phyloP scores from a whole-genome alignment of 2,888 invertebrate genomes.

The Dryobota labecula region DNA sequence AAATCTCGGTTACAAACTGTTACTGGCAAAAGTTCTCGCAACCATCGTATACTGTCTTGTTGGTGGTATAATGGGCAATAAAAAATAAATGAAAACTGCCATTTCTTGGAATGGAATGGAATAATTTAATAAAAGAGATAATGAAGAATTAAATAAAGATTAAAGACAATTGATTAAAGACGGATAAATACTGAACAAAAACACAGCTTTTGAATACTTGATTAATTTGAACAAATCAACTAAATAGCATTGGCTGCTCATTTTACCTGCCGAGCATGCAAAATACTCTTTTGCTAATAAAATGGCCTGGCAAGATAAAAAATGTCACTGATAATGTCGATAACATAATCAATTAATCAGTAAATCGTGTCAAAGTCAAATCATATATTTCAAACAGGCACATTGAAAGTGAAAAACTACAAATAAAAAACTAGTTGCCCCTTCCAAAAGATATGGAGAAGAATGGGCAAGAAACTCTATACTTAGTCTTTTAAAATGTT shows the following conservation, averaged over 20 bases:
- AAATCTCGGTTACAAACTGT: constrained; percentile 11
- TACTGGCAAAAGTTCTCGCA: constrained; percentile 30
- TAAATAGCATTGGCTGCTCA: not conserved
- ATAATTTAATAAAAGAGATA: not conserved
- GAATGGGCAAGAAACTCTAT: too few relatives aligned
- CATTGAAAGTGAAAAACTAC: too few relatives aligned
- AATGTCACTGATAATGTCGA: constrained; percentile 11
- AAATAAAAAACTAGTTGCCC: too few relatives aligned
- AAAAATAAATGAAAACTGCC: not conserved
- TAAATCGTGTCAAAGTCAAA: too few relatives aligned
- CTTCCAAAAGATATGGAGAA: too few relatives aligned
- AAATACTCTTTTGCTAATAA: not conserved
- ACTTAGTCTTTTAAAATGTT: too few relatives aligned
- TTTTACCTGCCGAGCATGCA: not conserved
- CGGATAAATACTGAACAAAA: not conserved
- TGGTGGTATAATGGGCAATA: not conserved
- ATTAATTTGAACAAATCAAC: not conserved
- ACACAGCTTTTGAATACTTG: not conserved
- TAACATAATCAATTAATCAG: constrained; percentile 8
- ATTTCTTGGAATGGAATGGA: not conserved
- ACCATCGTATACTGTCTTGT: not conserved
- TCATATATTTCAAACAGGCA: too few relatives aligned
- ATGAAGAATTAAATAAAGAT: too few relatives aligned
- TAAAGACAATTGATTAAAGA: not conserved
- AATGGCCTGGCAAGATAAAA: not conserved